Evolutionary conservation across 2,113 vertebrate genomes (phyloP).

Genomic region (Tor tambroides): DNA sequence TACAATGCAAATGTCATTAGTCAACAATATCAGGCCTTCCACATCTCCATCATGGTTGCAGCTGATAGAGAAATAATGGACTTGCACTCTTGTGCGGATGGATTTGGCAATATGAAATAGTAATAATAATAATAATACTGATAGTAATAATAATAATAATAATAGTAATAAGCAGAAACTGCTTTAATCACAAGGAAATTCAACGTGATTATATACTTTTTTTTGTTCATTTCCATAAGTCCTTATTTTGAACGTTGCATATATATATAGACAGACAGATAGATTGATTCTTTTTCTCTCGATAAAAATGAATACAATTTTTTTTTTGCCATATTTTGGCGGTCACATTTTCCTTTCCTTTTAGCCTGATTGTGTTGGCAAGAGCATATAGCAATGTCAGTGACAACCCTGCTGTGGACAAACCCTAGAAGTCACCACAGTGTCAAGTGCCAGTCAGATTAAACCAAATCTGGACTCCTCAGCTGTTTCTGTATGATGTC

Average conservation of each 20-base stretch:
- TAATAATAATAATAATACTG: not conserved
- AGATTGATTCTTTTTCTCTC: no score
- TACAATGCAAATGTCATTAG: not conserved
- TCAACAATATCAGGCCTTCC: not conserved
- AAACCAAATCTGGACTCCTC: slow-evolving; percentile 21
- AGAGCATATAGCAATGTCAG: not conserved
- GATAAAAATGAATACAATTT: no score
- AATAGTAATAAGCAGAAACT: not conserved
- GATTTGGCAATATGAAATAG: not conserved
- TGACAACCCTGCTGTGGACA: slow-evolving; percentile 39
- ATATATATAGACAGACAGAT: no score
- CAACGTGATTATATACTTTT: not conserved
- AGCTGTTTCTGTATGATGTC: slow-evolving; percentile 28
- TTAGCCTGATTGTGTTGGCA: slow-evolving; percentile 24
- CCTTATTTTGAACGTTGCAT: no score
- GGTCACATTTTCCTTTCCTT: not conserved
- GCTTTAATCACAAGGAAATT: not conserved
- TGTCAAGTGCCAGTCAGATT: slow-evolving; percentile 37
- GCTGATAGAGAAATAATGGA: not conserved
- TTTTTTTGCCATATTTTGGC: not conserved
- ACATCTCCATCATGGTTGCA: slow-evolving; percentile 6
- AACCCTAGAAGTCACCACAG: slow-evolving; percentile 46
- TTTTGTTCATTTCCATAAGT: no score
- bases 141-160: not conserved
- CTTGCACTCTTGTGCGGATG: not conserved